Evolutionary conservation across 2,113 vertebrate species (phyloP), one percentile per base, ranked within the genome.

Genomic region (Marmota flaviventris): DNA sequence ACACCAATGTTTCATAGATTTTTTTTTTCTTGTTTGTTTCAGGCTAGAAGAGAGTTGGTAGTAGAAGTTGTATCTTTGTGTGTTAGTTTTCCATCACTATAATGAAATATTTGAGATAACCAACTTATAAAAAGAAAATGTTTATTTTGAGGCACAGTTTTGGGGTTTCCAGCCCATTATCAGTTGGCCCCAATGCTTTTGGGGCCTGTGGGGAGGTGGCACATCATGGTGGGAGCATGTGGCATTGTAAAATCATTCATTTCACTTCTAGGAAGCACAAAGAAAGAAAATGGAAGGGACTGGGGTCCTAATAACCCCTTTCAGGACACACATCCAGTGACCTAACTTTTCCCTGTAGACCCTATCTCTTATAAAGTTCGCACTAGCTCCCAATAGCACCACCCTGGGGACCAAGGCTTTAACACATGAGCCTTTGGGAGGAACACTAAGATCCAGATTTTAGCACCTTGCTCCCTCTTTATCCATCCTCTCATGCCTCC

Each of bases 21-120:
- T 58, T 89, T 56, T 58, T 89, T 72, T 69, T n/a, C 51, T 86
- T 79, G 61, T 72, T 70, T 77, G 42, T 88, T 96, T 92, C 69
- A 75, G 83, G 32, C 67, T 37, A 39, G 72, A 94, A 72, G 3
- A n/a, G 83, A 94, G 48, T 56, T 69, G 37, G 63, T 25, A 82
- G 61, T 65, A 56, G 65, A 87, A 58, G 10, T 42, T 85, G 82
- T 76, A 61, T 10, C 3, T 29, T 77, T 18, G 11, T 51, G 58
- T 42, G 12, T 6, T 25, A 8, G n/a, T 6, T 39, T 85, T 42
- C 32, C 51, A n/a, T 56, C 17, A 53, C 45, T n/a, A 29, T 29
- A 58, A 51, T 20, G n/a, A 56, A 85, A 14, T 9, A 4, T 13
- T 69, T 86, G 61, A 63, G 61, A 63, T 63, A 25, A 63, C 61